Evolutionary conservation across 2,113 vertebrate species (phyloP).

Genomic region (Lampris incognitus): DNA sequence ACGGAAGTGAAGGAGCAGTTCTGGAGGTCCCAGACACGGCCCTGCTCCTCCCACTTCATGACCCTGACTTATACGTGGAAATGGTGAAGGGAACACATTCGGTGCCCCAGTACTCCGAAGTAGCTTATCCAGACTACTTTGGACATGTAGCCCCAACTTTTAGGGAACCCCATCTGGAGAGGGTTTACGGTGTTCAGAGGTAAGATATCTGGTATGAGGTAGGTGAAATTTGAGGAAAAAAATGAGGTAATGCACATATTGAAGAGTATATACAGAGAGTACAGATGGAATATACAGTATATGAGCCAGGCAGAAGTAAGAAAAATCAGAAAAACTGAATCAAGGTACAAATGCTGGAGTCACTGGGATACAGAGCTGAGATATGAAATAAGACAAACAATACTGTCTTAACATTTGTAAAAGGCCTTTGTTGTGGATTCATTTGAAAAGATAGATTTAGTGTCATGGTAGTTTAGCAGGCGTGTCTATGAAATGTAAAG

Average conservation of each 20-base stretch:
- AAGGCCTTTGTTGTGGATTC: too few species aligned
- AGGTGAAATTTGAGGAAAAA: background rate
- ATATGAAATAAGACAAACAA: too few species aligned
- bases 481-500: too few species aligned
- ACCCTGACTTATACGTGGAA: conserved; percentile 94
- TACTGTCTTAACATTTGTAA: too few species aligned
- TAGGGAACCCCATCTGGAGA: conserved; percentile 92
- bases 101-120: conserved; percentile 92
- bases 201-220: conserved; percentile 69
- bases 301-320: too few species aligned
- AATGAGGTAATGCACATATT: background rate
- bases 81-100: conserved; percentile 92
- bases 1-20: conserved; percentile 82
- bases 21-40: conserved; percentile 86
- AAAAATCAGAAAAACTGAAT: background rate
- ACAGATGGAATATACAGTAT: too few species aligned
- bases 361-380: too few species aligned
- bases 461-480: too few species aligned
- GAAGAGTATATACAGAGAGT: too few species aligned
- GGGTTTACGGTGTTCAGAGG: conserved; percentile 96
- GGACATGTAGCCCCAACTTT: conserved; percentile 92
- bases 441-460: too few species aligned
- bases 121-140: conserved; percentile 98
- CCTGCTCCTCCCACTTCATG: conserved; percentile 87
- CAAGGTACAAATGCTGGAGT: too few species aligned